A percentile compares a stretch with the other conserved stretches of the same genome.
Evolutionary conservation across 1,140 invertebrate genomes (phyloP).

Genomic region (Drosophila equinoxialis): DNA sequence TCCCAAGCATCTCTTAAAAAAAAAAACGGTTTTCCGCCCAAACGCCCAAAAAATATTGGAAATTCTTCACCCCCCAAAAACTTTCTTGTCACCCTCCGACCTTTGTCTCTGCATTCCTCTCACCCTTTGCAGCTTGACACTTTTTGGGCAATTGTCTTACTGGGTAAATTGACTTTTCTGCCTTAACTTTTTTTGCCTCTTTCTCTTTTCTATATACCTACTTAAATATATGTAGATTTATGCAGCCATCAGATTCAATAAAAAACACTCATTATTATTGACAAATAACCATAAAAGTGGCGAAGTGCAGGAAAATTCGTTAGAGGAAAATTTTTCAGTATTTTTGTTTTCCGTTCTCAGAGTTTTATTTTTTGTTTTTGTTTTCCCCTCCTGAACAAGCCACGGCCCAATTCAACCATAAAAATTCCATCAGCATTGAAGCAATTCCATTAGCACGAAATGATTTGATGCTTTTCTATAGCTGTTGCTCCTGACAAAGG

Average conservation of each 20-base stretch:
- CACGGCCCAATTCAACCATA: conserved; percentile 46
- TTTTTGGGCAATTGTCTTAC: conserved; percentile 11
- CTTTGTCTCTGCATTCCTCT: not conserved
- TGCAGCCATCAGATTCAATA: conserved; percentile 13
- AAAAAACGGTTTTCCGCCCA: conserved; percentile 5
- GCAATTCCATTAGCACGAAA: conserved; percentile 79
- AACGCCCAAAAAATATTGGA: conserved; percentile 28
- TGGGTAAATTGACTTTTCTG: conserved; percentile 5
- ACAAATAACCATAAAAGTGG: conserved; percentile 53
- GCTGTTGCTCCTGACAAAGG: conserved; percentile 22
- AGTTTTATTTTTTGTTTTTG: conserved; percentile 8
- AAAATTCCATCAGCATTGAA: conserved; percentile 73
- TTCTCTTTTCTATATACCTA: not conserved
- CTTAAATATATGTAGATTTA: conserved; percentile 2
- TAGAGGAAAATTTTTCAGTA: conserved; percentile 17
- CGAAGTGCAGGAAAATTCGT: conserved; percentile 14
- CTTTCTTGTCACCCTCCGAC: too few relatives aligned
- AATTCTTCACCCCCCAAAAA: not conserved
- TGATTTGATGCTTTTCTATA: conserved; percentile 73
- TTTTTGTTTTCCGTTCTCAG: not conserved
- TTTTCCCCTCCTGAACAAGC: not conserved
- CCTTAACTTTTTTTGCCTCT: not conserved
- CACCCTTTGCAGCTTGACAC: conserved; percentile 2
- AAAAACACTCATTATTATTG: conserved; percentile 46
- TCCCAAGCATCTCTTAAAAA: conserved; percentile 15